phyloP scores from a whole-genome alignment of 2,888 invertebrate species.

The Plusia festucae region DNA sequence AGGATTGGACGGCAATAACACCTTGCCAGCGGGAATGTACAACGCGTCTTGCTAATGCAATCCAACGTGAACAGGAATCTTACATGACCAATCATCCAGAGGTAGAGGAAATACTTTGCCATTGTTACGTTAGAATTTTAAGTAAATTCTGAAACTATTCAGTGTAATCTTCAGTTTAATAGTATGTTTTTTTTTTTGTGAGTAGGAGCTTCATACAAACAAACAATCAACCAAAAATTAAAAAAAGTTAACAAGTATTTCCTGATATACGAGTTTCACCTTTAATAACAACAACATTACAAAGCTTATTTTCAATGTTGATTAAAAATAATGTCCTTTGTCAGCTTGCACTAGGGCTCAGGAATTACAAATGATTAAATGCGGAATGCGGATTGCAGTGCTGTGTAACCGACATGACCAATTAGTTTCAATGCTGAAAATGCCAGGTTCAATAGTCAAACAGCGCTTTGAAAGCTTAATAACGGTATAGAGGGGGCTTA shows the following conservation, averaged over 20 bases:
- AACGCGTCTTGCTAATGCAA: constrained; percentile 67
- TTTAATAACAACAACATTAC: not conserved
- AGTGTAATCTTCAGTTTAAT: too few species aligned
- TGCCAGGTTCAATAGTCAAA: not conserved
- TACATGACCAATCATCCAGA: constrained; percentile 79
- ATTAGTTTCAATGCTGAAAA: not conserved
- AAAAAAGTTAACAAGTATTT: too few species aligned
- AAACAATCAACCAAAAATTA: too few species aligned
- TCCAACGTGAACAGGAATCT: constrained; percentile 80
- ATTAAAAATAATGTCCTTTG: not conserved
- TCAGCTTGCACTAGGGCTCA: not conserved
- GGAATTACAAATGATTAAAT: not conserved
- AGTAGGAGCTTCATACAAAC: too few species aligned
- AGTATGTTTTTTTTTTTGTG: too few species aligned
- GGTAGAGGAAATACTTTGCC: constrained; percentile 57
- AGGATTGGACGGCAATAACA: constrained; percentile 70
- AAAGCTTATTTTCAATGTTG: not conserved
- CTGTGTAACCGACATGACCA: not conserved
- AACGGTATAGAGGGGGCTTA: not conserved
- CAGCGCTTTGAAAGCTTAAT: not conserved
- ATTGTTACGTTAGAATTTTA: too few species aligned
- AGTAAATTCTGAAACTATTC: too few species aligned
- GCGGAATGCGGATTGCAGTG: not conserved
- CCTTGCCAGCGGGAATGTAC: constrained; percentile 73
- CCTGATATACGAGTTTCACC: too few species aligned